Percentiles rank a stretch among this genome's conserved stretches.
These are phyloP conservation scores for Philopedon plagiatum DNA, from an alignment of 2,888 invertebrate genomes.

Conservation along the genomic window DNA sequence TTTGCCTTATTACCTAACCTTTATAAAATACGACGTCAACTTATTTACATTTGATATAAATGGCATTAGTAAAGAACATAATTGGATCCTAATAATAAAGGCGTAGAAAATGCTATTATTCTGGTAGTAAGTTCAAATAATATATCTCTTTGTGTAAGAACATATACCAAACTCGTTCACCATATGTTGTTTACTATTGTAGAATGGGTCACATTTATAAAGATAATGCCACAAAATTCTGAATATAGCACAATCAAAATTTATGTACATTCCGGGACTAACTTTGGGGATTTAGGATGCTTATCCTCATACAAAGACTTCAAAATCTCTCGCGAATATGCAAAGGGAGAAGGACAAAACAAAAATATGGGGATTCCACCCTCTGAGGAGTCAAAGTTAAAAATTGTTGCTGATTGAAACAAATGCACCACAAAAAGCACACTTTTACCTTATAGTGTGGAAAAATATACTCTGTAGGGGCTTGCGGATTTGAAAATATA, in stretches of 20 bases:
- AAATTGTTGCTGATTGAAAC: slow-evolving; percentile 39
- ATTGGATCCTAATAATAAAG: too few relatives aligned
- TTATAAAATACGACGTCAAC: too few relatives aligned
- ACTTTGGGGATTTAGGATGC: slow-evolving; percentile 35
- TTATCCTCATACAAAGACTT: slow-evolving; percentile 34
- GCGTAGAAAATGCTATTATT: too few relatives aligned
- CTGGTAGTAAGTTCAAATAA: too few relatives aligned
- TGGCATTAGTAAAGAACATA: too few relatives aligned
- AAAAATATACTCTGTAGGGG: slow-evolving; percentile 20
- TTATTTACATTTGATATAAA: too few relatives aligned
- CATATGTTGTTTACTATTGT: too few relatives aligned
- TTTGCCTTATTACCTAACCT: too few relatives aligned
- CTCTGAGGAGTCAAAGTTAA: slow-evolving; percentile 28
- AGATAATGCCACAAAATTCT: slow-evolving; percentile 4
- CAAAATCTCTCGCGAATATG: slow-evolving; percentile 26
- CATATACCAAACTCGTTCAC: too few relatives aligned
- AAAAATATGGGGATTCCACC: slow-evolving; percentile 38
- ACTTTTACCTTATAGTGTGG: slow-evolving; percentile 9
- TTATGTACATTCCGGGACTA: slow-evolving; percentile 30
- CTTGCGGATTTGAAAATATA: slow-evolving; percentile 12
- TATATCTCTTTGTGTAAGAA: too few relatives aligned
- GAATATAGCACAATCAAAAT: slow-evolving; percentile 32
- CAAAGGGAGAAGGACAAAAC: slow-evolving; percentile 18
- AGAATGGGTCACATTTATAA: not conserved
- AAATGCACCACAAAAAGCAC: slow-evolving; percentile 23